These are phyloP conservation scores for Poecilia picta DNA, from an alignment of 2,797 vertebrate species.

Conservation along the genomic window DNA sequence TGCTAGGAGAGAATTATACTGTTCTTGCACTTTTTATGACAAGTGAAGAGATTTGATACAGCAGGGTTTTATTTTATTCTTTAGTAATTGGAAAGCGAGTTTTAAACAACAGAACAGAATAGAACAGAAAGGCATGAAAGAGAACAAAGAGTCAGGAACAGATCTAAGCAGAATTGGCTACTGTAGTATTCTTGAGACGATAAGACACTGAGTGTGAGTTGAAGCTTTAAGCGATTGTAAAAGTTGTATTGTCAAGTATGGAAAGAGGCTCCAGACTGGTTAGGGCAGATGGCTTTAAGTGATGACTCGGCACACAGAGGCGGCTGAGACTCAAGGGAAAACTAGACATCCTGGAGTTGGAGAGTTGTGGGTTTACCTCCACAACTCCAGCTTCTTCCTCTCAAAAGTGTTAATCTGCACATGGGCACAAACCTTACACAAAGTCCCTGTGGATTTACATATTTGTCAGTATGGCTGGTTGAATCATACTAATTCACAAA, in stretches of 20 bases:
- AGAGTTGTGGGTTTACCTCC: neutral
- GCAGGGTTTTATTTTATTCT: neutral
- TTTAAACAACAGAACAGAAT: neutral
- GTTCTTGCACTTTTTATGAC: neutral
- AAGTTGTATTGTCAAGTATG: neutral
- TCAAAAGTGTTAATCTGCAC: neutral
- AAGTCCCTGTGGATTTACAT: neutral
- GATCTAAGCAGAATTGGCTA: neutral
- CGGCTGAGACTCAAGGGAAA: neutral
- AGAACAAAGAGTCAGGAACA: neutral
- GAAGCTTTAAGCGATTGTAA: neutral
- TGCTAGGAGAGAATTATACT: neutral
- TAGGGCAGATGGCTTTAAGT: neutral
- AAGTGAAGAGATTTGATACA: conserved; percentile 8
- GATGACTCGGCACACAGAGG: neutral
- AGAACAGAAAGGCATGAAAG: neutral
- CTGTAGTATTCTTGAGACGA: neutral
- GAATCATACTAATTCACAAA: neutral
- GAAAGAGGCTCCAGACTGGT: neutral
- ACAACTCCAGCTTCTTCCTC: neutral
- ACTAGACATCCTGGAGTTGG: neutral
- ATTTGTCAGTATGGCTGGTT: neutral
- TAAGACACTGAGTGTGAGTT: neutral
- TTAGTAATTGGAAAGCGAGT: neutral
- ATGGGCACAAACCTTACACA: neutral